Conservation (phyloP, 2,888 invertebrate species). For the Synanthedon formicaeformis region DNA sequence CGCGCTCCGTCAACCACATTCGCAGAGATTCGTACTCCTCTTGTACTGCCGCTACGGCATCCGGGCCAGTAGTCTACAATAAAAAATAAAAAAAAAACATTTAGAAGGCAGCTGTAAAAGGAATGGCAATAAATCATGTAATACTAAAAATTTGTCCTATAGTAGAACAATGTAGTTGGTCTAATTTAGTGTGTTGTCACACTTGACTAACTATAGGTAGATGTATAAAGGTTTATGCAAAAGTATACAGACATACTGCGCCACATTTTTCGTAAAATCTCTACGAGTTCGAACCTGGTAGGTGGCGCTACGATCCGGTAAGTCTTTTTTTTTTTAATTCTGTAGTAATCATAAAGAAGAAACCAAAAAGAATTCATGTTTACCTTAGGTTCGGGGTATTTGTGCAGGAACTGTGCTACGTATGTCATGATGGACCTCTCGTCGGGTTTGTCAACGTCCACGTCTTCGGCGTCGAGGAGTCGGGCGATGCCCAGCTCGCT, state of each 20-base stretch:
- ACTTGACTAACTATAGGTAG: too few relatives aligned
- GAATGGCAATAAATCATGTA: neutral
- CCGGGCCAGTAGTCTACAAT: slow-evolving; percentile 74
- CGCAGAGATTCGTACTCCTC: slow-evolving; percentile 84
- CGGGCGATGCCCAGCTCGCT: slow-evolving; percentile 90
- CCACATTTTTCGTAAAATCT: too few relatives aligned
- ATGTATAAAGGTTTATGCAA: too few relatives aligned
- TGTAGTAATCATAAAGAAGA: too few relatives aligned
- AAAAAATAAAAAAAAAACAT: neutral
- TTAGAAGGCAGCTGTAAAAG: neutral
- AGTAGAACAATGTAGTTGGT: too few relatives aligned
- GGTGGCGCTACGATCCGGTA: too few relatives aligned
- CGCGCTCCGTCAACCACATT: slow-evolving; percentile 85
- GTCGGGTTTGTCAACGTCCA: slow-evolving; percentile 95
- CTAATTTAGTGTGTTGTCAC: too few relatives aligned
- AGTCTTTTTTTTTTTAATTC: too few relatives aligned
- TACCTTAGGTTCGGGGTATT: slow-evolving; percentile 89
- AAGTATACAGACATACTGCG: too few relatives aligned
- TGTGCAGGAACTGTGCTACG: slow-evolving; percentile 96
- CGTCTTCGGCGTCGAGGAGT: slow-evolving; percentile 94
- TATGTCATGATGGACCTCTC: slow-evolving; percentile 99
- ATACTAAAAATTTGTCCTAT: too few relatives aligned
- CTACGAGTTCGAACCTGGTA: too few relatives aligned
- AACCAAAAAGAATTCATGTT: slow-evolving; percentile 5
- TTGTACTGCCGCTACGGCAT: slow-evolving; percentile 82